Percentiles rank a stretch among this genome's conserved stretches.
These are phyloP conservation scores for Papilio protenor DNA, from an alignment of 2,888 invertebrate genomes.

Conservation along the genomic window DNA sequence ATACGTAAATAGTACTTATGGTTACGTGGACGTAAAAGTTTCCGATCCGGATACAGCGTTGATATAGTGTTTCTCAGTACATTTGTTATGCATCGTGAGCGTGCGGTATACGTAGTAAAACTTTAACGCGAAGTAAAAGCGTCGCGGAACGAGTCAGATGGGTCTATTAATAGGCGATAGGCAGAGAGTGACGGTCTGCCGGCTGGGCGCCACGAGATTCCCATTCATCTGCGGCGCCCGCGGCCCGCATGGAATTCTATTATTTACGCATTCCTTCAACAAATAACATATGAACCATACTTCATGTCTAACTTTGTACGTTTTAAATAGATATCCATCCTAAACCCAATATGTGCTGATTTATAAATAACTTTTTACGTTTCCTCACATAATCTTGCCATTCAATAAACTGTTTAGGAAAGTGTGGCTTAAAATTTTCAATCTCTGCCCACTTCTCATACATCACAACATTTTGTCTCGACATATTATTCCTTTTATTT, in stretches of 20 bases:
- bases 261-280: conserved; percentile 64
- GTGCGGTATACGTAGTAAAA: conserved; percentile 41
- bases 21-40: not conserved
- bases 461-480: not conserved
- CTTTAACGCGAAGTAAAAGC: conserved; percentile 47
- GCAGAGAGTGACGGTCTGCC: conserved; percentile 56
- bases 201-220: conserved; percentile 65
- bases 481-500: not conserved
- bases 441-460: not conserved
- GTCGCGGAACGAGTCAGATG: conserved; percentile 57
- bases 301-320: conserved; percentile 23
- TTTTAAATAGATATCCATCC: not conserved
- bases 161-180: conserved; percentile 72
- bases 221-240: conserved; percentile 70
- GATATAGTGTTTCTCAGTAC: conserved; percentile 30
- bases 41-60: not conserved
- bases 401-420: not conserved
- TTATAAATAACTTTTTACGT: not conserved
- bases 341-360: not conserved
- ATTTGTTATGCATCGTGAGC: conserved; percentile 37
- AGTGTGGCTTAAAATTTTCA: not conserved
- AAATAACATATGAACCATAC: conserved; percentile 43
- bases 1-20: not conserved
- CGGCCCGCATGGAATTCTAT: conserved; percentile 61
- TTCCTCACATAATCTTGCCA: not conserved